Conservation (phyloP, 2,113 vertebrate genomes). For the Calypte anna region DNA sequence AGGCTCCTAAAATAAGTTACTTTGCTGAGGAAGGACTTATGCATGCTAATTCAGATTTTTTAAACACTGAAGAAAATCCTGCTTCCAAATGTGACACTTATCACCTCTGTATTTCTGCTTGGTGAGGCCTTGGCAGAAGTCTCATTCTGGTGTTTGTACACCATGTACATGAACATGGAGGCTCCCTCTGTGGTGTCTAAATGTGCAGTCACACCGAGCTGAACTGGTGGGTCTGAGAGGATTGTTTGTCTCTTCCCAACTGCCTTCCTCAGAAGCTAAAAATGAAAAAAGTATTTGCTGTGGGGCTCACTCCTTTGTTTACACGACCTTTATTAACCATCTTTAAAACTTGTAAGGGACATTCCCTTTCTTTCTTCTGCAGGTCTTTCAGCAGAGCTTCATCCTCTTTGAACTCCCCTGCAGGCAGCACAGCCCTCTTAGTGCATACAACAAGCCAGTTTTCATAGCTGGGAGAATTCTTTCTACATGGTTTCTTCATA, state of each 20-base stretch:
- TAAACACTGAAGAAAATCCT: not conserved
- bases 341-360: not conserved
- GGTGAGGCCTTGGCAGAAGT: not conserved
- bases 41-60: not conserved
- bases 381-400: not conserved
- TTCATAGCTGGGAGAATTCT: not conserved
- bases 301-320: not conserved
- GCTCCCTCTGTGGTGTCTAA: not conserved
- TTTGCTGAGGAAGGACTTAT: not conserved
- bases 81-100: not conserved
- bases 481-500: not conserved
- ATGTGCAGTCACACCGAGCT: not conserved
- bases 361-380: not conserved
- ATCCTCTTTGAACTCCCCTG: not conserved
- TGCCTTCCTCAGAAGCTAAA: not conserved
- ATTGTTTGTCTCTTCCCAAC: not conserved
- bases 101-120: not conserved
- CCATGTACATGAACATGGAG: fast-evolving
- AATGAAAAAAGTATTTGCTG: not conserved
- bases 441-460: not conserved
- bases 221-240: not conserved
- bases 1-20: not conserved
- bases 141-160: not conserved
- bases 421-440: not conserved
- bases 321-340: not conserved